Evolutionary conservation across 2,797 vertebrate genomes (phyloP).

Genomic region (Lepilemur ruficaudatus): DNA sequence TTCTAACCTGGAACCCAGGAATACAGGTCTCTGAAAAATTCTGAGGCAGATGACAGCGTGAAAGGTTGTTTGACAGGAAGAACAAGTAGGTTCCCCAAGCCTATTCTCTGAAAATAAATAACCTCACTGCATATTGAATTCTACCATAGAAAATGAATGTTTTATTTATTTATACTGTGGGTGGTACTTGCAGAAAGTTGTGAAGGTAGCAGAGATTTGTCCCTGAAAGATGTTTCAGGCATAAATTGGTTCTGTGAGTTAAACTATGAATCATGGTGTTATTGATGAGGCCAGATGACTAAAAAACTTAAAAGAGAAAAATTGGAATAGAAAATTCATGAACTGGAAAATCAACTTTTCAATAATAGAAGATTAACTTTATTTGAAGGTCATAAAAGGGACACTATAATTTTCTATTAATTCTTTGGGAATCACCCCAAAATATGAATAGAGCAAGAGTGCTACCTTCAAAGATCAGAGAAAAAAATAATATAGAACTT

Average conservation of each 20-base stretch:
- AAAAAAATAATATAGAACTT: neutral
- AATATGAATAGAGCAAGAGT: neutral
- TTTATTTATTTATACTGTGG: conserved; percentile 42
- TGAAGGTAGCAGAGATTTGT: neutral
- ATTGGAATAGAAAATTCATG: neutral
- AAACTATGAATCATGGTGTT: conserved; percentile 42
- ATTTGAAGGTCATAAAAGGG: conserved; percentile 47
- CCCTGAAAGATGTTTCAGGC: conserved; percentile 48
- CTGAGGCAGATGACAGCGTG: neutral
- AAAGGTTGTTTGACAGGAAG: neutral
- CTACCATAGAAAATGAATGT: neutral
- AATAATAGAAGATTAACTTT: conserved; percentile 25
- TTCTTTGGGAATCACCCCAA: neutral
- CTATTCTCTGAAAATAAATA: conserved; percentile 37
- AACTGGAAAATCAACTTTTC: neutral
- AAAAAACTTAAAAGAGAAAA: conserved; percentile 28
- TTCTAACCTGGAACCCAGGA: neutral
- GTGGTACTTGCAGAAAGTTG: neutral
- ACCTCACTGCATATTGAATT: neutral
- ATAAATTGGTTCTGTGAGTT: conserved; percentile 52
- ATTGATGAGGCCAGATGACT: conserved; percentile 39
- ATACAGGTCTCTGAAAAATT: neutral
- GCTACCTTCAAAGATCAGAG: neutral
- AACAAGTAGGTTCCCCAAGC: neutral
- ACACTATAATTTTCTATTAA: neutral